Percentiles rank a stretch among this genome's conserved stretches.
These are phyloP conservation scores for Elgaria multicarinata DNA, from an alignment of 2,113 vertebrate genomes.

Conservation along the genomic window DNA sequence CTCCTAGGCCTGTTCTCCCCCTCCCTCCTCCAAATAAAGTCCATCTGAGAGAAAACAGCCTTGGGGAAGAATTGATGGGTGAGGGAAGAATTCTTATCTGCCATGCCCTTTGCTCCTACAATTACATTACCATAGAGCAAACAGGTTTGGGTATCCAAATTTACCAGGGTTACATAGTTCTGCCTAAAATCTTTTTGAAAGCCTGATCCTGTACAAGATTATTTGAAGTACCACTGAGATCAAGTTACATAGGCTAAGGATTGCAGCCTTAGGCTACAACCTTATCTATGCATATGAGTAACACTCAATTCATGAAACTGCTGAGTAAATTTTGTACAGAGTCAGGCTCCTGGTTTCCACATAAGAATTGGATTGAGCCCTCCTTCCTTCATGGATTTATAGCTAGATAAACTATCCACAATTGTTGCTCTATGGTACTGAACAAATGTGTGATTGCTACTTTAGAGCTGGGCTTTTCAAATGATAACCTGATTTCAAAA, in stretches of 20 bases:
- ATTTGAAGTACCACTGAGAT: neutral
- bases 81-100: neutral
- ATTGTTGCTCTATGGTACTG: neutral
- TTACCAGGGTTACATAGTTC: neutral
- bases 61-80: neutral
- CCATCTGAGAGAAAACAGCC: neutral
- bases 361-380: neutral
- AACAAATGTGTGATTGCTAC: neutral
- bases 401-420: neutral
- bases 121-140: neutral
- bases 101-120: neutral
- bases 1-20: neutral
- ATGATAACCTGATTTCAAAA: neutral
- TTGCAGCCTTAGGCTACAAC: neutral
- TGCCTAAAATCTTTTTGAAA: neutral
- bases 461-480: neutral
- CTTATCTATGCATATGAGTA: neutral
- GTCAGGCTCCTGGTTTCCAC: neutral
- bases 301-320: neutral
- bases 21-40: neutral
- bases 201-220: neutral
- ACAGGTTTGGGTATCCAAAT: neutral
- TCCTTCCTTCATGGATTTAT: neutral
- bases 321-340: neutral
- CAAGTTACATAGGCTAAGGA: neutral